Base-by-base conservation (phyloP, 2,113 vertebrate genomes). In the Carollia perspicillata region DNA sequence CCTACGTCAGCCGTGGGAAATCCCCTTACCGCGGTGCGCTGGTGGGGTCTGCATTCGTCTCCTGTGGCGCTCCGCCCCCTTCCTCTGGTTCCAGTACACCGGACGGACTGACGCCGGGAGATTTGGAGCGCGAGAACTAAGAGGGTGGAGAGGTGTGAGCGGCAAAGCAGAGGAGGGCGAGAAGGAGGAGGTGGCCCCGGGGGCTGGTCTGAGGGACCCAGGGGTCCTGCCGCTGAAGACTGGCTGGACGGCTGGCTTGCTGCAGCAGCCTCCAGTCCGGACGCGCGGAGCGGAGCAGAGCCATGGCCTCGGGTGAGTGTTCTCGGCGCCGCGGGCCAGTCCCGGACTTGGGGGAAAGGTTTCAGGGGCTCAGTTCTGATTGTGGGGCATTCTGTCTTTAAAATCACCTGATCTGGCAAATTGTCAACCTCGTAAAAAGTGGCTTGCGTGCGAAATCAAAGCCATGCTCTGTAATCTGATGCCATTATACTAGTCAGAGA, bases 291-390 rank as follows among this genome's bases (percentile, higher is more conserved):
- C 47, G 28, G 44, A 87, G 72, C 86, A 35, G 79, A 91, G 65
- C 95, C 93, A 97, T 96, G 96, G 96, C 94, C 44, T 96, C 97
- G 0, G 97, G 97, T 97, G 95, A 97, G 97, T 94, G 58, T 28
- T 12, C 12, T 28, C 0, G 26, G 80, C 69, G 84, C 58, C n/a
- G 2, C 4, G 44, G 37, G 2, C 26, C 0, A 30, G 47, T 63
- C 68, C 92, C 69, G 47, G 86, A 89, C 44, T 37, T 12, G 30
- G 13, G 42, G 71, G 42, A 28, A 26, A 22, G 58, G 40, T 55
- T 81, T 78, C 4, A 30, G 49, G 37, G 7, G 8, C 69, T 68
- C 55, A 1, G 22, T n/a, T 88, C 55, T 42, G 75, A 86, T 14
- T 11, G 49, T 47, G 65, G 75, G 8, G 6, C 53, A 0, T 68